Evolutionary conservation across 2,888 invertebrate genomes (phyloP), one percentile per base, ranked within the genome.

Genomic region (Ellobium chinense): DNA sequence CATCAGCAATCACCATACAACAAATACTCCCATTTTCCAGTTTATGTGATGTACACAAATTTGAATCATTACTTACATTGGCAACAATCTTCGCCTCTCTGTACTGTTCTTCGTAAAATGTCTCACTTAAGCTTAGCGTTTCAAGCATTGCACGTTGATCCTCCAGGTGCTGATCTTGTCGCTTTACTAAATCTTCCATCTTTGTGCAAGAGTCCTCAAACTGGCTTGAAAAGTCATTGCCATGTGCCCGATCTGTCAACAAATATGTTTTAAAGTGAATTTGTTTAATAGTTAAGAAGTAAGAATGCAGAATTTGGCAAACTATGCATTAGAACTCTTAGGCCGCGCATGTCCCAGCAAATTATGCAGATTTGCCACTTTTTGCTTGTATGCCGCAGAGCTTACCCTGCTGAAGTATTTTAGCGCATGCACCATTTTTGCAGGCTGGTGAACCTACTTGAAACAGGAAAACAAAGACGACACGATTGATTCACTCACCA

Each of bases 1-100:
- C n/a, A n/a, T n/a, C n/a, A n/a, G n/a, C n/a, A n/a, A n/a, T n/a
- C n/a, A n/a, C n/a, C n/a, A n/a, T n/a, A n/a, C n/a, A n/a, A n/a
- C n/a, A n/a, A n/a, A n/a, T n/a, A n/a, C n/a, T n/a, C n/a, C n/a
- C n/a, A n/a, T n/a, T n/a, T n/a, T n/a, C n/a, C n/a, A n/a, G n/a
- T n/a, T n/a, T n/a, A n/a, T n/a, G n/a, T n/a, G n/a, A n/a, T n/a
- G n/a, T n/a, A n/a, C n/a, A n/a, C n/a, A n/a, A n/a, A n/a, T n/a
- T n/a, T n/a, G n/a, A n/a, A n/a, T 46, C 12, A 36, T 3, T 29
- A 95, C 96, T 95, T 93, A 98, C 98, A 94, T 97, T 97, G 81
- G 97, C 97, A 36, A 99, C 98, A 83, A 98, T 96, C 94, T 97
- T 98, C 21, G 98, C 98, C 94, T 99, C 99, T 7, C 97, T 96